Conservation (phyloP, 1,140 invertebrate species). For the Sitobion miscanthi region DNA sequence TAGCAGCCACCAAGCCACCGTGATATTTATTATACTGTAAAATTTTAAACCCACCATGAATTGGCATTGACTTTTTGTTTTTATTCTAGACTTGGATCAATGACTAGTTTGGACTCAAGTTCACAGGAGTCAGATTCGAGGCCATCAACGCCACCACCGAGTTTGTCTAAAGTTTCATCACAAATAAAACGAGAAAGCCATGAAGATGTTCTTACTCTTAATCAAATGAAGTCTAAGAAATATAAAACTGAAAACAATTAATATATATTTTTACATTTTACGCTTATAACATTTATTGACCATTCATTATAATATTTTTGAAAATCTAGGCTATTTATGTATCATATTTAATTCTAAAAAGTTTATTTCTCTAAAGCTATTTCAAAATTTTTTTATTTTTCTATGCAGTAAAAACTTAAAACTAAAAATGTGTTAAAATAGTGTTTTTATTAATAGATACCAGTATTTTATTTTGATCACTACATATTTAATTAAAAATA, state of each 20-base stretch:
- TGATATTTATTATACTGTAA: neutral
- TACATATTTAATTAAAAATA: neutral
- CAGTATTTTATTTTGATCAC: neutral
- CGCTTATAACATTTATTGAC: neutral
- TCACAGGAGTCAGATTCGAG: constrained; percentile 41
- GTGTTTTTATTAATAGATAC: neutral
- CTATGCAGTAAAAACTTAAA: neutral
- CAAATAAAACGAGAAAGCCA: neutral
- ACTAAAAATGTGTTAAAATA: neutral
- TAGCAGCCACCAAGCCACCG: no score
- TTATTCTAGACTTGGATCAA: constrained; percentile 44
- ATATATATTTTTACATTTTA: neutral
- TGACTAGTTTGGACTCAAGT: constrained; percentile 47
- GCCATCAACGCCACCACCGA: constrained; percentile 9
- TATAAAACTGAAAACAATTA: constrained; percentile 24
- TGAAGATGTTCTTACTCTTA: neutral
- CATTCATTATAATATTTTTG: constrained; percentile 15
- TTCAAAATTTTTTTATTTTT: neutral
- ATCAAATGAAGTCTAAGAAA: constrained; percentile 25
- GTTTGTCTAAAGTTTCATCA: neutral
- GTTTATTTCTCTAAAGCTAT: neutral
- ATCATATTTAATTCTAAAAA: neutral
- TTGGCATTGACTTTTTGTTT: neutral
- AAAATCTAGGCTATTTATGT: neutral
- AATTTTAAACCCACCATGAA: neutral